Evolutionary conservation across 2,797 vertebrate genomes (phyloP), one percentile per base, ranked within the genome.

Genomic region (Arrhamphus sclerolepis): DNA sequence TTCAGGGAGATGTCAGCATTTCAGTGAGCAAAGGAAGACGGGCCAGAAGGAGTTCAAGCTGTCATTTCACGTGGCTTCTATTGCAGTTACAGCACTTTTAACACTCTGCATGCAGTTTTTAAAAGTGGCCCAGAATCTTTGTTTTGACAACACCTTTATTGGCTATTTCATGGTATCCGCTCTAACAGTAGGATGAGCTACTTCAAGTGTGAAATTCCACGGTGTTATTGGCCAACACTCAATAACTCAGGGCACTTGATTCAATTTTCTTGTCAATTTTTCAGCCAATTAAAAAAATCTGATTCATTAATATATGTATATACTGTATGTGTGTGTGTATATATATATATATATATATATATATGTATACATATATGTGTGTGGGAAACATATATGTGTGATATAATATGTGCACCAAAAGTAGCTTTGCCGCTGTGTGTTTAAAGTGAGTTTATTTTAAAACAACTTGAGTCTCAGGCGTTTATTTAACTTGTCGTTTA

Each of bases 111-210:
- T 38, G 34, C 34, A 38, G 34, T 38, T 38, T 50, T 71, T 72
- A 48, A 75, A 46, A 68, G 61, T 60, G 13, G 26, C 44, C 41
- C 16, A 14, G 41, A 42, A 21, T 51, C 22, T 11, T 9, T 75
- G 75, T 81, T 82, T 77, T 80, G 56, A 80, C 75, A 75, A 62
- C 64, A 84, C 57, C 62, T 77, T 82, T 68, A 81, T 65, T 67
- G 75, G 64, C 74, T 82, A 75, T 84, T 86, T 81, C 70, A 86
- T 80, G 77, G 63, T 84, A 62, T 81, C 61, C 74, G 82, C 72
- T 56, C 72, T 61, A 64, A 75, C 58, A 61, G 56, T 55, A 73
- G 67, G 70, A 56, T 60, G 44, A 69, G 74, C 18, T 59, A 72
- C 63, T 44, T 75, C 63, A 62, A 70, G 76, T 78, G 65, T 82